Base-by-base conservation (phyloP, 2,113 vertebrate species). In the Tachysurus vachellii region DNA sequence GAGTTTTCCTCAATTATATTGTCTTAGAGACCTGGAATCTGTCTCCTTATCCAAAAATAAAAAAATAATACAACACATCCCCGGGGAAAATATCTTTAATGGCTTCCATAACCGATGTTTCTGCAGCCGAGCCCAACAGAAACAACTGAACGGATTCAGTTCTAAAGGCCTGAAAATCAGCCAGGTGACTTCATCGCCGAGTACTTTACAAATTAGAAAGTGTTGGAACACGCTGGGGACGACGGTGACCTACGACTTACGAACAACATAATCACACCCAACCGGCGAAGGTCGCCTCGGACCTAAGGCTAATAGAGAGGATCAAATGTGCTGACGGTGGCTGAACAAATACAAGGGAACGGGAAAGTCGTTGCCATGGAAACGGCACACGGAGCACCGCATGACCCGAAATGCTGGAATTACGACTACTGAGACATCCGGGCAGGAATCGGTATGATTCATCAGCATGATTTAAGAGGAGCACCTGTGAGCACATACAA, bases 1-100 rank as follows among this genome's bases (percentile, higher is more conserved):
- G 71, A 50, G 82, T 54, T 61, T 84, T 90, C 61, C 36, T 81
- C 80, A 80, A 83, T 57, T 64, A 89, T 76, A 57, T 62, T 16
- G 23, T 82, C 62, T 82, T 31, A 77, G 17, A 50, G 31, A 71
- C 11, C 21, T 17, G 80, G 66, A 84, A 77, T 84, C 16, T 85
- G 42, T 19, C 7, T 28, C 54, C 26, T 57, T 53, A 85, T 44
- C 64, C 56, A 36, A 31, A 66, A 83, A 44, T 36, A 82, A 13
- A 53, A 53, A 47, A 75, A 11, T 47, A 11, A 11, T 23, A n/a
- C 10, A 50, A 50, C 47, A 50, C 31, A 42, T 4, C 70, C 13
- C 16, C 36, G 5, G 12, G 64, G 81, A 85, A 77, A 54, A 64
- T n/a, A 28, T 66, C 14, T 84, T 85, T 82, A 79, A 81, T 87